Evolutionary conservation across 2,888 invertebrate genomes (phyloP).

Genomic region (Charanyca ferruginea): DNA sequence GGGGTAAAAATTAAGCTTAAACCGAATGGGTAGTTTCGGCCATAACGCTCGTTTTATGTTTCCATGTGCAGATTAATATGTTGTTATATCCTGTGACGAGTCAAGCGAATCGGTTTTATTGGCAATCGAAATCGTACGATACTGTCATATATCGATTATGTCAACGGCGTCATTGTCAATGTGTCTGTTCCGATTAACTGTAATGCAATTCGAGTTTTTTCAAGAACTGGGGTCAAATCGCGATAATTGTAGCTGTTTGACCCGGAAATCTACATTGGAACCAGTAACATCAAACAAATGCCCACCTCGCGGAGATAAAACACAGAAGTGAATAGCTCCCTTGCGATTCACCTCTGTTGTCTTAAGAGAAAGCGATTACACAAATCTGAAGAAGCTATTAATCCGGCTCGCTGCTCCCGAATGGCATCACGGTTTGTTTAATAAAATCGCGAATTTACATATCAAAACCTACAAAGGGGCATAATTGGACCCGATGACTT

Average conservation of each 20-base stretch:
- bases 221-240: constrained; percentile 34
- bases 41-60: constrained; percentile 88
- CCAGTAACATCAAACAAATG: constrained; percentile 73
- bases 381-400: constrained; percentile 91
- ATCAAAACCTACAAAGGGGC: constrained; percentile 92
- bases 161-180: constrained; percentile 47
- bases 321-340: constrained; percentile 81
- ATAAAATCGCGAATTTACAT: constrained; percentile 91
- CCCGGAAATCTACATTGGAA: constrained; percentile 60
- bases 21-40: constrained; percentile 90
- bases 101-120: constrained; percentile 75
- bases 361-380: constrained; percentile 91
- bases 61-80: constrained; percentile 88
- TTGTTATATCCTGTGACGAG: constrained; percentile 80
- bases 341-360: constrained; percentile 85
- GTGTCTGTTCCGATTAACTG: constrained; percentile 38
- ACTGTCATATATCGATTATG: constrained; percentile 60
- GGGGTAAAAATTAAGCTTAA: constrained; percentile 91
- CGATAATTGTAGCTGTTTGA: constrained; percentile 51
- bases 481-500: constrained; percentile 92
- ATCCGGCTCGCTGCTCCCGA: constrained; percentile 90
- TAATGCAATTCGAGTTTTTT: constrained; percentile 30
- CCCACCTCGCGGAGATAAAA: constrained; percentile 65
- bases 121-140: constrained; percentile 61
- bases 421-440: constrained; percentile 91